These are phyloP conservation scores for Sander lucioperca DNA, from an alignment of 2,113 vertebrate genomes.

Conservation along the genomic window DNA sequence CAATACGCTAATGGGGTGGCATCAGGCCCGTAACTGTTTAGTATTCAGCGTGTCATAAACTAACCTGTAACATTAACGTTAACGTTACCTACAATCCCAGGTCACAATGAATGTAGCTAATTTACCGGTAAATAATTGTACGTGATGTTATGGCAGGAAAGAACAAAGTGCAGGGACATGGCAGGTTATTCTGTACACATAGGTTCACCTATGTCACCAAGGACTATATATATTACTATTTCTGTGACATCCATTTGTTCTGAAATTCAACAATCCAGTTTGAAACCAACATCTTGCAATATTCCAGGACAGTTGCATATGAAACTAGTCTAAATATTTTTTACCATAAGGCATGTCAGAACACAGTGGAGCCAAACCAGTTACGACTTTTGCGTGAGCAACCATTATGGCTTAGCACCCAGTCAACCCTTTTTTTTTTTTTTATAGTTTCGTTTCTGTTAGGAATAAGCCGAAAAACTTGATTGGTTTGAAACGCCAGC, in stretches of 20 bases:
- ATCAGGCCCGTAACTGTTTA: background rate
- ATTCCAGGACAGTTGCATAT: constrained; percentile 9
- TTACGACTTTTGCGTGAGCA: constrained; percentile 57
- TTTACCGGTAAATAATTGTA: background rate
- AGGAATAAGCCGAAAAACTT: constrained; percentile 46
- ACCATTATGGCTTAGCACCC: constrained; percentile 68
- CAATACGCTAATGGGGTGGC: background rate
- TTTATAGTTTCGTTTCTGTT: constrained; percentile 56
- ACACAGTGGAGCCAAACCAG: constrained; percentile 59
- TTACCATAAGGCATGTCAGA: constrained; percentile 52
- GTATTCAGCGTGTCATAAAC: background rate
- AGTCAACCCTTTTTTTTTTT: constrained; percentile 33
- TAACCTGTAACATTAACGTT: background rate
- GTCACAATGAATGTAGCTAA: background rate
- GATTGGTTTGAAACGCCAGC: constrained; percentile 16
- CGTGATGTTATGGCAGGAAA: constrained; percentile 10
- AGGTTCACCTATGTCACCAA: constrained; percentile 37
- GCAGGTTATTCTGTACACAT: constrained; percentile 55
- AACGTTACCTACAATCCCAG: background rate
- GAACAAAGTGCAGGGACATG: constrained; percentile 75
- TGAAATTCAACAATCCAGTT: background rate
- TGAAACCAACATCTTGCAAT: background rate
- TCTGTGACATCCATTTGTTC: background rate
- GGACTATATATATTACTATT: background rate
- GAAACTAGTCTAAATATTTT: constrained; percentile 38